Evolutionary conservation across 1,140 invertebrate genomes (phyloP), one percentile per base, ranked within the genome.

Genomic region (Drosophila kepulauana): DNA sequence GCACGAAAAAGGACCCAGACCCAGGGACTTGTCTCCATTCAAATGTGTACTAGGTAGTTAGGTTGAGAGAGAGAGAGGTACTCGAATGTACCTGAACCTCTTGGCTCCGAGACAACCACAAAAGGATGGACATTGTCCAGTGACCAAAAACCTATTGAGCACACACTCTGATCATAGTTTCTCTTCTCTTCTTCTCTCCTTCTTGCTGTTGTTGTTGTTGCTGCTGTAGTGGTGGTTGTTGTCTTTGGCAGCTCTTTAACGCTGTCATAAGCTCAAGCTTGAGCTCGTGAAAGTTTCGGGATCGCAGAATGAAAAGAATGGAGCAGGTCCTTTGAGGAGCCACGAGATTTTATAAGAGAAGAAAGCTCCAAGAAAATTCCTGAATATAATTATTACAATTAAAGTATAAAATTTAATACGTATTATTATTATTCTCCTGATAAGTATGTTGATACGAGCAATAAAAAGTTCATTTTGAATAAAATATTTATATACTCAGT

Each of bases 21-120:
- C 70, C 82, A 84, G 82, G 88, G 88, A 91, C 88, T 91, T 91
- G 88, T 91, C 88, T 91, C 78, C 88, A 91, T 91, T 91, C 74
- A 84, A 91, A 91, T 88, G 59, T 68, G 82, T 79, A 38, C 33
- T 33, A 33, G 33, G 5, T 33, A 38, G 35, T 10, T 38, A 38
- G 35, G 35, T 38, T 10, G 35, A 38, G 8, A 25, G 35, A 86
- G 35, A 86, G 80, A 82, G 69, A 76, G 76, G 66, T 63, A 82
- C 78, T 89, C 85, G 75, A 89, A 89, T 79, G 85, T 89, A 89
- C 85, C 85, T 89, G 85, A 89, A 89, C 85, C 85, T 78, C 78
- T 68, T 70, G 52, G 59, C 66, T 45, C 20, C 69, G 67, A 25
- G 3, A 56, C 62, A 62, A 59, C 52, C 69, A 65, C 65, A 68